These are phyloP conservation scores for Trachelipus rathkii DNA, from an alignment of 1,140 invertebrate genomes.

Conservation along the genomic window DNA sequence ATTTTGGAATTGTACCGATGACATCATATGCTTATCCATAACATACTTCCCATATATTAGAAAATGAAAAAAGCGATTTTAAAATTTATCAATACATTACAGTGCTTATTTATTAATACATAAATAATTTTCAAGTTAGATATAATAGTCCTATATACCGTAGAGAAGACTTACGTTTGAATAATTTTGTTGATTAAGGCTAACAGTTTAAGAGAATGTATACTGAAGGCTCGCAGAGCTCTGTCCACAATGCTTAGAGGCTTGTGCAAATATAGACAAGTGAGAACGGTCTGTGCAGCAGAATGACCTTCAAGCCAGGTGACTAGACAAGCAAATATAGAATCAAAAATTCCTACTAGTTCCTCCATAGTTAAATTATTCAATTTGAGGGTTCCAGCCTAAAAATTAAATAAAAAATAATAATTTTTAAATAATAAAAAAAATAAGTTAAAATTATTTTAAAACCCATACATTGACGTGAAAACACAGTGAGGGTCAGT, in stretches of 20 bases:
- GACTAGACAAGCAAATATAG: slow-evolving; percentile 83
- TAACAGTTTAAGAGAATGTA: slow-evolving; percentile 82
- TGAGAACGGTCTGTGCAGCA: slow-evolving; percentile 93
- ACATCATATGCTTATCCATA: no score
- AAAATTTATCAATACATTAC: no score
- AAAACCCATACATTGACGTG: no score
- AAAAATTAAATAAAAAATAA: neutral
- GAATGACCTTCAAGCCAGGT: slow-evolving; percentile 94
- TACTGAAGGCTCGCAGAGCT: slow-evolving; percentile 77
- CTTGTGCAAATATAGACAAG: slow-evolving; percentile 91
- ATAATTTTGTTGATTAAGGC: slow-evolving; percentile 87
- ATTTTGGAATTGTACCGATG: no score
- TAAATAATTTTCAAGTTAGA: no score
- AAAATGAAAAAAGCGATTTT: no score
- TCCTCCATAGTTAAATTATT: slow-evolving; percentile 58
- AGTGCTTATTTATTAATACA: no score
- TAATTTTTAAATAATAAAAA: no score
- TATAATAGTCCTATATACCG: no score
- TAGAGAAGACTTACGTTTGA: slow-evolving; percentile 61
- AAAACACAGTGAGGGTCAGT: no score
- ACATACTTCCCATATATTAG: no score
- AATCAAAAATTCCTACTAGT: slow-evolving; percentile 80
- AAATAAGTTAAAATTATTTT: no score
- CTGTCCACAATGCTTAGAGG: slow-evolving; percentile 76
- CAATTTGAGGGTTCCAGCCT: slow-evolving; percentile 67